Percentiles rank a stretch among this genome's conserved stretches.
These are phyloP conservation scores for Plectus sambesii DNA, from an alignment of 1,140 invertebrate species.

Conservation along the genomic window DNA sequence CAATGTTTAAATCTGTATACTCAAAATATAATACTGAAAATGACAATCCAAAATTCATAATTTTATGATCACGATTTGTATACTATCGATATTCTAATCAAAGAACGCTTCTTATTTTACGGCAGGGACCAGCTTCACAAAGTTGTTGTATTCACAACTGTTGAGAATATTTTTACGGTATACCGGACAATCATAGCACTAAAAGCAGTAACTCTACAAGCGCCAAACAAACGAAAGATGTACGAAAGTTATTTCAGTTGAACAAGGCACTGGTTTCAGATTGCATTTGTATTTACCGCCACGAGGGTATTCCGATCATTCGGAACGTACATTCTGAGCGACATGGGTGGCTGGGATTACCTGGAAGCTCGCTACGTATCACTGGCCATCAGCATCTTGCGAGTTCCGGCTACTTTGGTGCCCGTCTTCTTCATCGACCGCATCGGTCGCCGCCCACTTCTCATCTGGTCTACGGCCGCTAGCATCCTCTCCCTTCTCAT, in stretches of 20 bases:
- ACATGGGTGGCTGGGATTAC: conserved; percentile 17
- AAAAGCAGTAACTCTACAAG: too few species aligned
- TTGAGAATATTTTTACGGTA: too few species aligned
- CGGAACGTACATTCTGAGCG: conserved; percentile 25
- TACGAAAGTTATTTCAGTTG: not conserved
- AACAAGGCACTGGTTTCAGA: conserved; percentile 13
- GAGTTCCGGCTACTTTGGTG: conserved; percentile 23
- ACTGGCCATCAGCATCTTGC: conserved; percentile 20
- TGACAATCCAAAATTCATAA: too few species aligned
- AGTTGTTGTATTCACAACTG: too few species aligned
- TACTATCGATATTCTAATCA: too few species aligned
- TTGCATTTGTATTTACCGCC: conserved; percentile 28
- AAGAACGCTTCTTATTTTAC: too few species aligned
- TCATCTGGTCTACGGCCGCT: conserved; percentile 19
- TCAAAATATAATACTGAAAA: too few species aligned
- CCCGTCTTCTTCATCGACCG: conserved; percentile 24
- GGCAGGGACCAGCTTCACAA: too few species aligned
- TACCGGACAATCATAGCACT: too few species aligned
- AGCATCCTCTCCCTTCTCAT: conserved; percentile 20
- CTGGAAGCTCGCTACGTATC: conserved; percentile 18
- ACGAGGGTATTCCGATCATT: conserved; percentile 22
- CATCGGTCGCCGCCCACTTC: conserved; percentile 25
- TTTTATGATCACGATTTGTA: too few species aligned
- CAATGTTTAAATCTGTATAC: too few species aligned
- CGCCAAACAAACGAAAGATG: not conserved